Evolutionary conservation across 2,888 invertebrate species (phyloP).

Genomic region (Endotricha flammealis): DNA sequence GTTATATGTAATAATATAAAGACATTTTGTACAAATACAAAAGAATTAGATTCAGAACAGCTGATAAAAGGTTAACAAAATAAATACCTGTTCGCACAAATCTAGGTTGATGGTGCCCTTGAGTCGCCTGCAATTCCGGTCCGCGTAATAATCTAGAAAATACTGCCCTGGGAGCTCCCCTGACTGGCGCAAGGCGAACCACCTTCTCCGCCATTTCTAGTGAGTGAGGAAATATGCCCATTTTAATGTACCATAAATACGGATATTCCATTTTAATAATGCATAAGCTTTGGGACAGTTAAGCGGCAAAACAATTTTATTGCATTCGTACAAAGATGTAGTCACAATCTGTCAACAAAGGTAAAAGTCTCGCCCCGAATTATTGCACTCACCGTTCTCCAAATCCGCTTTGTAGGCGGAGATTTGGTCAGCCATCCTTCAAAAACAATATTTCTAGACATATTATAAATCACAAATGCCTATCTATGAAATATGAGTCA

Average conservation of each 20-base stretch:
- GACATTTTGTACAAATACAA: no score
- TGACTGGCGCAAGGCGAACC: slow-evolving; percentile 94
- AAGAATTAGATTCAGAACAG: not conserved
- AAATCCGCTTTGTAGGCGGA: slow-evolving; percentile 93
- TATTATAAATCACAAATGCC: slow-evolving; percentile 30
- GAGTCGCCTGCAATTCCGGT: slow-evolving; percentile 88
- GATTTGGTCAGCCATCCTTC: slow-evolving; percentile 98
- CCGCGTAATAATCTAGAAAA: slow-evolving; percentile 95
- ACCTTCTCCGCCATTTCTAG: slow-evolving; percentile 96
- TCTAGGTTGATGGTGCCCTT: slow-evolving; percentile 96
- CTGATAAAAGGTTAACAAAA: slow-evolving; percentile 1
- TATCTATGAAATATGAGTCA: slow-evolving; percentile 38
- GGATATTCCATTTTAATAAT: slow-evolving; percentile 17
- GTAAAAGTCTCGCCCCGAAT: slow-evolving; percentile 22
- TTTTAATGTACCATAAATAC: slow-evolving; percentile 18
- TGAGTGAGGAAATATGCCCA: slow-evolving; percentile 19
- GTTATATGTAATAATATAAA: no score
- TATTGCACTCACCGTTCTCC: slow-evolving; percentile 90
- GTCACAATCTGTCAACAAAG: slow-evolving; percentile 54
- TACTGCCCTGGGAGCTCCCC: slow-evolving; percentile 96
- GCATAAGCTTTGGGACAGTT: slow-evolving; percentile 12
- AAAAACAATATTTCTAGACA: slow-evolving; percentile 85
- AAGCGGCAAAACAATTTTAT: slow-evolving; percentile 19
- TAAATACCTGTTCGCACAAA: slow-evolving; percentile 93
- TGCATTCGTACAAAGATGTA: slow-evolving; percentile 21